These are phyloP conservation scores for Haliclystus octoradiatus DNA, from an alignment of 30 jellyfish, hydroid and myxozoan species.

Conservation along the genomic window DNA sequence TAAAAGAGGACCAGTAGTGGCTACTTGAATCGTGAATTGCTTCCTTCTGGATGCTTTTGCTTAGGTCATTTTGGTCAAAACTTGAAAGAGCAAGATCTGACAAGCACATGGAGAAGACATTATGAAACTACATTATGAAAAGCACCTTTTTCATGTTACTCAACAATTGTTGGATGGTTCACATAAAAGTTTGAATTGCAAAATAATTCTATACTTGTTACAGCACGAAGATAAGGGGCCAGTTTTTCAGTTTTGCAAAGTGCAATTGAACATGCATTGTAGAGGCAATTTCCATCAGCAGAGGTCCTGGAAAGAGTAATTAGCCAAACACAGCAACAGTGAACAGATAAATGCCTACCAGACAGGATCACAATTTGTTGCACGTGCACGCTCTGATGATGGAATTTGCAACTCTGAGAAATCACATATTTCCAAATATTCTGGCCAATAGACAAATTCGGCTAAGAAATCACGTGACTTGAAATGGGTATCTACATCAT, in stretches of 20 bases:
- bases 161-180: slow-evolving; percentile 9
- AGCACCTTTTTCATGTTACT: neutral
- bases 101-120: neutral
- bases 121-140: neutral
- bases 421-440: neutral
- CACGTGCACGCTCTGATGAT: neutral
- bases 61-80: neutral
- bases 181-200: slow-evolving; percentile 6
- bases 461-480: too few species aligned
- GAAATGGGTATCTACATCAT: too few species aligned
- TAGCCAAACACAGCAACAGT: neutral
- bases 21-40: neutral
- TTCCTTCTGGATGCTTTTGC: slow-evolving; percentile 2
- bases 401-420: neutral
- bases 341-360: too few species aligned
- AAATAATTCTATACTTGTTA: slow-evolving; percentile 28
- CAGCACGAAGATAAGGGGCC: slow-evolving; percentile 6
- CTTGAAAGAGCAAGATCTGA: neutral
- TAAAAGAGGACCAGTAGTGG: slow-evolving; percentile 11
- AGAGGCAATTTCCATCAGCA: slow-evolving; percentile 26
- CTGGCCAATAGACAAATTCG: too few species aligned
- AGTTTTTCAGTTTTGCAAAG: neutral
- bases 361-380: neutral
- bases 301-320: slow-evolving; percentile 15
- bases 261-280: slow-evolving; percentile 12